A percentile compares a stretch with the other conserved stretches of the same genome.
These are phyloP conservation scores for Andrena camellia DNA, from an alignment of 2,888 invertebrate species.

Conservation along the genomic window DNA sequence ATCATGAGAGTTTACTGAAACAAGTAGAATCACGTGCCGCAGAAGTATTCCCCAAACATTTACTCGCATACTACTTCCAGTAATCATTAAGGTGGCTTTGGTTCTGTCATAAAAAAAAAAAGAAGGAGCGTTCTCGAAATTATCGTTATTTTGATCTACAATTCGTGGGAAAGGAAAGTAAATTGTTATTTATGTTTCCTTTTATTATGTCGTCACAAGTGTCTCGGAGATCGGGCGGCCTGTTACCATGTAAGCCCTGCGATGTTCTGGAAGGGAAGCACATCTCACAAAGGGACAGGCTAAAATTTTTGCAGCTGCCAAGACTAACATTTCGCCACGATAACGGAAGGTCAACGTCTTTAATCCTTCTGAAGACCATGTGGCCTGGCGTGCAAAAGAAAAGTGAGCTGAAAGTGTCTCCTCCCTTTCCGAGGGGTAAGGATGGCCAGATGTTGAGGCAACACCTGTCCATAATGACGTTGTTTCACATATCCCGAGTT, in stretches of 20 bases:
- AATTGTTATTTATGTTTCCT: background rate
- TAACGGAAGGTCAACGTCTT: constrained; percentile 49
- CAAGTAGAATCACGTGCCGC: too few species aligned
- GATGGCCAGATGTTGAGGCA: constrained; percentile 48
- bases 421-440: constrained; percentile 41
- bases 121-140: too few species aligned
- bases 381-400: constrained; percentile 45
- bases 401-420: constrained; percentile 41
- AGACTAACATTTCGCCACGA: constrained; percentile 31
- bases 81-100: too few species aligned
- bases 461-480: constrained; percentile 56
- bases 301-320: constrained; percentile 44
- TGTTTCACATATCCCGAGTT: constrained; percentile 39
- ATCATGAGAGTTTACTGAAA: too few species aligned
- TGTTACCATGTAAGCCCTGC: too few species aligned
- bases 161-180: background rate
- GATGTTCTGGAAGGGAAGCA: background rate
- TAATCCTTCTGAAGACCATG: constrained; percentile 49
- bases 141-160: too few species aligned
- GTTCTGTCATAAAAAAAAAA: too few species aligned
- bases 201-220: background rate
- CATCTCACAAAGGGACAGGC: constrained; percentile 9
- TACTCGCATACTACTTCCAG: too few species aligned
- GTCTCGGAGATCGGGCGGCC: too few species aligned
- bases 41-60: too few species aligned